Percentiles rank a stretch among this genome's conserved stretches.
Conservation (phyloP, 2,888 invertebrate species). For the Xylocampa areola region DNA sequence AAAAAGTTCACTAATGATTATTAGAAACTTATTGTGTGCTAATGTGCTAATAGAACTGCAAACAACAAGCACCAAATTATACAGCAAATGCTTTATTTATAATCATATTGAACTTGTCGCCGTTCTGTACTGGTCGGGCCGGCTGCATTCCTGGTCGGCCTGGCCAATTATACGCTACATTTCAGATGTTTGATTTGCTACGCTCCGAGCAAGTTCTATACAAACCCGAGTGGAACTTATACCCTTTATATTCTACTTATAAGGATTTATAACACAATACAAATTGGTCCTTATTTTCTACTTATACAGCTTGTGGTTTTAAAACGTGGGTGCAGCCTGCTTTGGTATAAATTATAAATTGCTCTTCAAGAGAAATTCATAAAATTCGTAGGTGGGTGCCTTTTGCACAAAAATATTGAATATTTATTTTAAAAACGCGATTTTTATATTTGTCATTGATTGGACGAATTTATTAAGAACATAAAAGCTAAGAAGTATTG, state of each 20-base stretch:
- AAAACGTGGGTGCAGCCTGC: slow-evolving; percentile 19
- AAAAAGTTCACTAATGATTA: too few species aligned
- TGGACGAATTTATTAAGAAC: slow-evolving; percentile 23
- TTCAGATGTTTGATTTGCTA: slow-evolving; percentile 60
- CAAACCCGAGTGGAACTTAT: slow-evolving; percentile 36
- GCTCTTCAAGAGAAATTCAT: slow-evolving; percentile 19
- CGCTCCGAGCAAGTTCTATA: slow-evolving; percentile 50
- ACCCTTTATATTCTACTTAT: slow-evolving; percentile 44
- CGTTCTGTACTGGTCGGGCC: slow-evolving; percentile 29
- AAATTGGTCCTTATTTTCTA: slow-evolving; percentile 46
- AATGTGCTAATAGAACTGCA: not conserved
- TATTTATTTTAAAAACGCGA: not conserved
- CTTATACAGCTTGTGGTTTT: slow-evolving; percentile 41
- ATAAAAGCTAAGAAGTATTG: slow-evolving; percentile 17
- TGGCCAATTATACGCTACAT: slow-evolving; percentile 59
- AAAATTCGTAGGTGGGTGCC: slow-evolving; percentile 28
- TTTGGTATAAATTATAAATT: slow-evolving; percentile 10
- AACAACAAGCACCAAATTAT: slow-evolving; percentile 20
- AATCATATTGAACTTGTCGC: slow-evolving; percentile 43
- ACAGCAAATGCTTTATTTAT: slow-evolving; percentile 35
- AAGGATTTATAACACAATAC: slow-evolving; percentile 43
- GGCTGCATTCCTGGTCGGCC: slow-evolving; percentile 49
- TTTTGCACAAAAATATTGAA: not conserved
- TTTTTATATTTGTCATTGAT: not conserved
- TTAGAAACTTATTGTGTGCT: not conserved